These are phyloP conservation scores for Lucifuga dentata DNA, from an alignment of 2,113 vertebrate species.

Conservation along the genomic window DNA sequence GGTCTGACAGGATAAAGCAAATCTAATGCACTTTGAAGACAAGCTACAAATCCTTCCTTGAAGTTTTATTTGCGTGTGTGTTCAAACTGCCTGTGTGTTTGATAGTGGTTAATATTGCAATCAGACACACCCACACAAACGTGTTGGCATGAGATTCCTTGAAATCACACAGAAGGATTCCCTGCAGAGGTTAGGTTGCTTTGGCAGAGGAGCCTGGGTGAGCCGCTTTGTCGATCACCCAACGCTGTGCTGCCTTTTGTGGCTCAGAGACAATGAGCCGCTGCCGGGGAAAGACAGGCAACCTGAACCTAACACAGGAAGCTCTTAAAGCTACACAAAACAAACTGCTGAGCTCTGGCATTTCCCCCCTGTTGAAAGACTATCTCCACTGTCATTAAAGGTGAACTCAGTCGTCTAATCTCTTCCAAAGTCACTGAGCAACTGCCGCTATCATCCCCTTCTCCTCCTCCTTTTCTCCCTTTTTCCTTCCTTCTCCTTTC, in stretches of 20 bases:
- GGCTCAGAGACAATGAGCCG: conserved; percentile 76
- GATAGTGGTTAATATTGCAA: conserved; percentile 38
- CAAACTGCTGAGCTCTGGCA: conserved; percentile 83
- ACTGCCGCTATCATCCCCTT: conserved; percentile 33
- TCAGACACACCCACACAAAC: conserved; percentile 32
- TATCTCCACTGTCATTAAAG: conserved; percentile 82
- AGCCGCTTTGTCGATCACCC: conserved; percentile 70
- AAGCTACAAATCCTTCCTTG: conserved; percentile 14
- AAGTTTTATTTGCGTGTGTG: conserved; percentile 5
- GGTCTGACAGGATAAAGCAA: conserved; percentile 20
- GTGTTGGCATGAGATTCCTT: conserved; percentile 62
- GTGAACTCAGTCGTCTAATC: conserved; percentile 82
- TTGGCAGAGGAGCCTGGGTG: conserved; percentile 47
- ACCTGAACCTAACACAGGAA: conserved; percentile 87
- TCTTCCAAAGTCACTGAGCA: conserved; percentile 79
- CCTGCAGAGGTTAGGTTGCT: conserved; percentile 62
- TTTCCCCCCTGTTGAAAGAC: conserved; percentile 83
- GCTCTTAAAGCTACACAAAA: conserved; percentile 83
- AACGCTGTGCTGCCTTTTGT: conserved; percentile 73
- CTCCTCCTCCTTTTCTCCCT: conserved; percentile 30
- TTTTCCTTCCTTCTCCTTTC: conserved; percentile 47
- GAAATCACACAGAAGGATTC: conserved; percentile 53
- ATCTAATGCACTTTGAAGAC: conserved; percentile 19
- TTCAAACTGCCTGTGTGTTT: conserved; percentile 7
- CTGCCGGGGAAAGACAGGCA: conserved; percentile 74